These are phyloP conservation scores for Cosmia pyralina DNA, from an alignment of 2,888 invertebrate species.

Conservation along the genomic window DNA sequence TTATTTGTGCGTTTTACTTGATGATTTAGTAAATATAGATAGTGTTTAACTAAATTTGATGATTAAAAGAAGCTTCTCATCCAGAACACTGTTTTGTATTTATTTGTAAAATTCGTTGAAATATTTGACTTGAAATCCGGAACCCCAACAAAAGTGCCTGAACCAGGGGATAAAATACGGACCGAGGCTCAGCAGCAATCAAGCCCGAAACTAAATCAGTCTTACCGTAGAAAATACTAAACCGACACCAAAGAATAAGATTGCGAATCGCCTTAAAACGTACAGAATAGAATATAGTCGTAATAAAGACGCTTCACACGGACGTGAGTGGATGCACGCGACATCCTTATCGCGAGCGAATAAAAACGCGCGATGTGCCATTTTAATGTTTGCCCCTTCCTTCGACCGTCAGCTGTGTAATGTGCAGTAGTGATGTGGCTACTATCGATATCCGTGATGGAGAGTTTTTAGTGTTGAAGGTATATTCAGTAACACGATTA, in stretches of 20 bases:
- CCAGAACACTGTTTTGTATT: neutral
- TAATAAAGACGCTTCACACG: slow-evolving; percentile 56
- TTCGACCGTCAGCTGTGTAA: slow-evolving; percentile 74
- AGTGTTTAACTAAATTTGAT: neutral
- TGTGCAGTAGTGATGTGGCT: slow-evolving; percentile 64
- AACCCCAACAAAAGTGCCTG: too few relatives aligned
- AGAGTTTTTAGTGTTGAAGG: neutral
- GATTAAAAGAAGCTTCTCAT: neutral
- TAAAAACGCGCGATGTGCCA: slow-evolving; percentile 79
- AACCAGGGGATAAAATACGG: neutral
- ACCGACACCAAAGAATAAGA: slow-evolving; percentile 12
- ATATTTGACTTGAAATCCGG: neutral
- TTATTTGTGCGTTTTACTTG: neutral
- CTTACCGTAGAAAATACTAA: neutral
- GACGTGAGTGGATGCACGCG: slow-evolving; percentile 67
- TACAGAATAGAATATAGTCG: slow-evolving; percentile 33
- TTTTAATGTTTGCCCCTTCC: slow-evolving; percentile 80
- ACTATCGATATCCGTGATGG: slow-evolving; percentile 16
- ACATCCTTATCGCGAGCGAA: slow-evolving; percentile 77
- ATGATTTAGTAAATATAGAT: too few relatives aligned
- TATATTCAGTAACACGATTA: neutral
- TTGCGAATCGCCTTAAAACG: slow-evolving; percentile 21
- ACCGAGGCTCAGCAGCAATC: neutral
- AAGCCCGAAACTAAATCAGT: neutral
- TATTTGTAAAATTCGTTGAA: too few relatives aligned